Evolutionary conservation across 2,797 vertebrate species (phyloP), one percentile per base, ranked within the genome.

Genomic region (Megalops cyprinoides): DNA sequence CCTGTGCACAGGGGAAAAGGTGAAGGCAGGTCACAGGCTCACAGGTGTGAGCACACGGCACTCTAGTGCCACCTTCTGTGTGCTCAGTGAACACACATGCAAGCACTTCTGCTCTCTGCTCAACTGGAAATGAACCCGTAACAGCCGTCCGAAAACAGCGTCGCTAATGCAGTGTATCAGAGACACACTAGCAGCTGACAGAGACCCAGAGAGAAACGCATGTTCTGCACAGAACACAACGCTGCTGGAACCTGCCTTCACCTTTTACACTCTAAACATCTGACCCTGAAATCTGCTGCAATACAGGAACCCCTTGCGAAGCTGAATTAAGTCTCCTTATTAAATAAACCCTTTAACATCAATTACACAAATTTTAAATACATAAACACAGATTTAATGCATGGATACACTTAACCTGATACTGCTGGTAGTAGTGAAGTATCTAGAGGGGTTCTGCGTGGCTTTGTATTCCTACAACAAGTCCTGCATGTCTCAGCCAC

Each of bases 1-100:
- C 94, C 95, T 94, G 92, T 84, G 77, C 28, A 53, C n/a, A 25
- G 39, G 39, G 37, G 3, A 78, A 74, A 69, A 79, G 65, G 78
- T 79, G 60, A 79, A 77, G 79, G 62, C 60, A 79, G n/a, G 1
- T 25, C 71, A 10, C 34, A 39, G 65, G 0, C 15, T 42, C 20
- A 42, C 31, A 42, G 14, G 14, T 23, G 18, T 20, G 6, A 74
- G 39, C 4, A 10, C 8, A 74, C 4, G 58, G 58, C 58, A 60
- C 25, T 10, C 31, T 28, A 60, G 9, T 25, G 7, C 6, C n/a
- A 65, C 12, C 60, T 37, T 65, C 31, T 14, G 9, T 31, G 25
- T 25, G 31, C n/a, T 34, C 28, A 34, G 15, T 18, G 14, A 20
- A 31, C 18, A 60, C 25, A 25, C 3, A 10, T 34, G 15, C 12